Evolutionary conservation across 2,797 vertebrate genomes (phyloP).

Genomic region (Nannoperca obscura): DNA sequence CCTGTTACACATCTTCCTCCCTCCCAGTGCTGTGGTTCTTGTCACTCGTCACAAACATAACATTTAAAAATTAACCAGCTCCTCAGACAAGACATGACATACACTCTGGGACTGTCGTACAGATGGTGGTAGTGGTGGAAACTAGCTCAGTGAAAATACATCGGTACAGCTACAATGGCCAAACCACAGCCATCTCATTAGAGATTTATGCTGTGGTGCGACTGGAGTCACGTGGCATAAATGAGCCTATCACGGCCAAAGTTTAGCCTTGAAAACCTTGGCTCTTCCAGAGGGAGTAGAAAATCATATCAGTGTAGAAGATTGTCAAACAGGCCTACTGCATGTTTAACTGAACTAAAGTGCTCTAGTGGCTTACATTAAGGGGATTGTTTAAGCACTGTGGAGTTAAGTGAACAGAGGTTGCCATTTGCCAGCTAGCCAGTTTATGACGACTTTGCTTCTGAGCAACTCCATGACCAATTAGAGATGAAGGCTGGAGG

Average conservation of each 20-base stretch:
- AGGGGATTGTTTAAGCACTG: conserved; percentile 25
- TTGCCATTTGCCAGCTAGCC: conserved; percentile 15
- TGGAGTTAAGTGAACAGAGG: conserved; percentile 25
- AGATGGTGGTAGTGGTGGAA: conserved; percentile 22
- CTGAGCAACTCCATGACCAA: conserved; percentile 34
- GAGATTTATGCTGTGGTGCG: conserved; percentile 13
- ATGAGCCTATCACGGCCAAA: background rate
- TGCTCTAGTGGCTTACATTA: conserved; percentile 27
- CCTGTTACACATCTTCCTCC: conserved; percentile 14
- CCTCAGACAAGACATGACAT: conserved; percentile 61
- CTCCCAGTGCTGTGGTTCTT: conserved; percentile 41
- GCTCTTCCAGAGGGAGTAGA: background rate
- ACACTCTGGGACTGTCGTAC: conserved; percentile 57
- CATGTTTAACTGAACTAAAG: conserved; percentile 25
- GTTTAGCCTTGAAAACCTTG: conserved; percentile 3
- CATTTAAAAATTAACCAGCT: conserved; percentile 80
- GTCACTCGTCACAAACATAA: conserved; percentile 63
- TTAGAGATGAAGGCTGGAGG: conserved; percentile 21
- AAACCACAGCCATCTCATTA: conserved; percentile 20
- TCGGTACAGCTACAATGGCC: conserved; percentile 18
- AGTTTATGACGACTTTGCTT: conserved; percentile 24
- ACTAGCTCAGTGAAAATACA: conserved; percentile 29
- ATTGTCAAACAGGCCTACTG: background rate
- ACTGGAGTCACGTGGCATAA: background rate
- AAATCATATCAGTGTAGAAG: conserved; percentile 7